These are phyloP conservation scores for Aphaenogaster ashmeadi DNA, from an alignment of 1,140 invertebrate species.

Conservation along the genomic window DNA sequence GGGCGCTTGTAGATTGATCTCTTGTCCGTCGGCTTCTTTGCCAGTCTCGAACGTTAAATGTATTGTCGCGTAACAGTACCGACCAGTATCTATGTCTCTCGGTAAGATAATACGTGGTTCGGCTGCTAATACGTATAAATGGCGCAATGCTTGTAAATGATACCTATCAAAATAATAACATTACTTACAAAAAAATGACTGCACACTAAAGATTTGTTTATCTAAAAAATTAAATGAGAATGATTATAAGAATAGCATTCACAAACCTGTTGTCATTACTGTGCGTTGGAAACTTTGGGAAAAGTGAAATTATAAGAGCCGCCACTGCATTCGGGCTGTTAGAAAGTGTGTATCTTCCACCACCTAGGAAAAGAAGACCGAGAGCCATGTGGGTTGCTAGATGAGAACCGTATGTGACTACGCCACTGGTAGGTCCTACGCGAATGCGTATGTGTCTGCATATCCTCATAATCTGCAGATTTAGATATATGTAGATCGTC, in stretches of 20 bases:
- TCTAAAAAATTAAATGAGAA: not conserved
- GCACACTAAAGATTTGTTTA: not conserved
- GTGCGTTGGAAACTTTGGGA: slow-evolving; percentile 98
- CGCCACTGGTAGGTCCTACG: slow-evolving; percentile 89
- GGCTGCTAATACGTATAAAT: slow-evolving; percentile 97
- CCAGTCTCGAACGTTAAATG: slow-evolving; percentile 87
- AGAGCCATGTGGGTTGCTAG: slow-evolving; percentile 98
- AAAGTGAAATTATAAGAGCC: slow-evolving; percentile 96
- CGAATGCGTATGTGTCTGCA: slow-evolving; percentile 94
- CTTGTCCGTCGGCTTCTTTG: slow-evolving; percentile 88
- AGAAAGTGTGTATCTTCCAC: slow-evolving; percentile 95
- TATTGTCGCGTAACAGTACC: slow-evolving; percentile 94
- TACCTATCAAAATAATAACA: slow-evolving; percentile 89
- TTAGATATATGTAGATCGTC: slow-evolving; percentile 13
- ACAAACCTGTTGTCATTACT: slow-evolving; percentile 96
- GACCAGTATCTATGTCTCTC: slow-evolving; percentile 93
- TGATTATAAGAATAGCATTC: not conserved
- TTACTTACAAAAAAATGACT: not conserved
- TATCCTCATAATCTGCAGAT: slow-evolving; percentile 89
- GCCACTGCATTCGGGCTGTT: slow-evolving; percentile 95
- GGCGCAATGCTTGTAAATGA: slow-evolving; percentile 97
- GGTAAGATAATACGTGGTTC: slow-evolving; percentile 96
- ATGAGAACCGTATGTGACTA: slow-evolving; percentile 96
- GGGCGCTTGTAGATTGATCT: slow-evolving; percentile 91
- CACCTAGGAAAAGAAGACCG: slow-evolving; percentile 97